phyloP scores from a whole-genome alignment of 2,113 vertebrate genomes.

The Arenaria interpres region DNA sequence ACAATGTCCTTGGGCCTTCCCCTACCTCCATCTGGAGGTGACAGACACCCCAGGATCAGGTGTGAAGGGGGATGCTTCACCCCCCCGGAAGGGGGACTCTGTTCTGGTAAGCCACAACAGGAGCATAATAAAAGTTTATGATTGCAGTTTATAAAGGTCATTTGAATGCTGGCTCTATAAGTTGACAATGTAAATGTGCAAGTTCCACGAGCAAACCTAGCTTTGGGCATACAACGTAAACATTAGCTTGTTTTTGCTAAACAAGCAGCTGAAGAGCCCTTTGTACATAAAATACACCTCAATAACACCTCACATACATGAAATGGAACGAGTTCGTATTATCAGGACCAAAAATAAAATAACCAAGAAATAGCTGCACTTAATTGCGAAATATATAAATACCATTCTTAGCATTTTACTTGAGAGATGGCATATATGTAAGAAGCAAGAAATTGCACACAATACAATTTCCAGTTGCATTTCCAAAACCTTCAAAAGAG shows the following conservation, averaged over 20 bases:
- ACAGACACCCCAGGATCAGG: not conserved
- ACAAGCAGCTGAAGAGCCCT: not conserved
- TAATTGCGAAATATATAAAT: not conserved
- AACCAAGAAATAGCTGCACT: not conserved
- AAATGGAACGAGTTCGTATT: not conserved
- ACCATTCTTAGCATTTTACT: not conserved
- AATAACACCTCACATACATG: not conserved
- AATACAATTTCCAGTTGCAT: not conserved
- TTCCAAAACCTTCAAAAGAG: not conserved
- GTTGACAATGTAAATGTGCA: not conserved
- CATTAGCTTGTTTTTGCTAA: not conserved
- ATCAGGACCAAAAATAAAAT: not conserved
- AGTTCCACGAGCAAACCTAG: not conserved
- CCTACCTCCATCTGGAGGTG: not conserved
- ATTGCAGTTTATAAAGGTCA: constrained; percentile 8
- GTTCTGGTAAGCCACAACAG: not conserved
- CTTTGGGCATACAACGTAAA: not conserved
- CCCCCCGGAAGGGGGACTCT: not conserved
- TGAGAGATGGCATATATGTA: not conserved
- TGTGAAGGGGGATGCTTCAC: not conserved
- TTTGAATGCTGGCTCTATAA: not conserved
- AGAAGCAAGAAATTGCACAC: not conserved
- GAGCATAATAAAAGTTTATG: not conserved
- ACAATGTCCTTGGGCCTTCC: not conserved
- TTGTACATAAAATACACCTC: not conserved